Base-by-base conservation (phyloP, 2,797 vertebrate species). In the Myotis planiceps region DNA sequence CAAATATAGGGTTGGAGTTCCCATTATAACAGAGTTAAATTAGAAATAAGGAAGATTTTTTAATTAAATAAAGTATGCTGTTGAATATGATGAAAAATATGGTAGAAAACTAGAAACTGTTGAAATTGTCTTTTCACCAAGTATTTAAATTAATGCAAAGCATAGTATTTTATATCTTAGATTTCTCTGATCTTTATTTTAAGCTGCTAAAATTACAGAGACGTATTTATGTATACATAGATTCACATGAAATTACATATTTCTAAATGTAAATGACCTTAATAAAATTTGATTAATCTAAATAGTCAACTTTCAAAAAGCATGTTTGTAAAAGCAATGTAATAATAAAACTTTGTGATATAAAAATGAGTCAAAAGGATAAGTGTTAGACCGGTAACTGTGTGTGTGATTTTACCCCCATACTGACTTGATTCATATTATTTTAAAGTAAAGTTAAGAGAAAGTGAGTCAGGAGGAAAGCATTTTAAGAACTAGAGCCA, bases 141-240 rank as follows among this genome's bases (percentile, higher is more conserved):
- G 3, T 86, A 90, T 82, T 80, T 39, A 92, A 82, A 68, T 49
- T 79, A 74, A 80, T 80, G 7, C 2, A 92, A 93, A 90, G 3
- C 23, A 66, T 71, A 34, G 74, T 72, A 63, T 45, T 55, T 63
- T 68, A 60, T n/a, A 55, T 58, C 47, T 74, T 47, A 51, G 51
- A 80, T 79, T 81, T 76, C 21, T 93, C 68, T 78, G 14, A 76
- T 55, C 34, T 83, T 92, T 45, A 88, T 85, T 85, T 88, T 92
- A 80, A 86, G 21, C 66, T 94, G 63, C 45, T 85, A 29, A 95
- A 93, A 71, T 83, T 79, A 37, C 16, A 60, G 65, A 93, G 3
- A 65, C 19, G 3, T 72, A 55, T 53, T 81, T 85, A 72, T 39
- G 34, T 18, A 42, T 9, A 19, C 12, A 42, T 39, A 25, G 29